Evolutionary conservation across 2,797 vertebrate species (phyloP).

Genomic region (Arctocebus calabarensis): DNA sequence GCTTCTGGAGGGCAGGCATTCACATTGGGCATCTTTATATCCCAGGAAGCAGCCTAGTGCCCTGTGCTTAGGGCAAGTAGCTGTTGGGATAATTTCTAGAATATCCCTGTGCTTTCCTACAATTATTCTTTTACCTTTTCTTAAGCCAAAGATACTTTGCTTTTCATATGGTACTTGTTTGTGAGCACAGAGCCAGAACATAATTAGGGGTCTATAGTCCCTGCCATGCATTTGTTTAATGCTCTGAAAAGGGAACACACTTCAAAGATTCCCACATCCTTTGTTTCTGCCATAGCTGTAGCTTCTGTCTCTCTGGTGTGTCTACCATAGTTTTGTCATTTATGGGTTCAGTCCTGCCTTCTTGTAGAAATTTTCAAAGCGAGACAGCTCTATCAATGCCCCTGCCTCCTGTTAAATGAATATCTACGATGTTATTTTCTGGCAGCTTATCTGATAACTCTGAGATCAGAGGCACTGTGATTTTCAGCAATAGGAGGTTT

Average conservation of each 20-base stretch:
- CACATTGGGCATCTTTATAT: neutral
- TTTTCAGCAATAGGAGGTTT: constrained; percentile 64
- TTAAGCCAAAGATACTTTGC: neutral
- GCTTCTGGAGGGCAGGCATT: neutral
- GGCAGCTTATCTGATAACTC: constrained; percentile 73
- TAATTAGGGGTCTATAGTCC: neutral
- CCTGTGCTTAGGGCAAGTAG: neutral
- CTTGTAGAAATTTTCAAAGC: constrained; percentile 70
- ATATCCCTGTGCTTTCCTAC: constrained; percentile 35
- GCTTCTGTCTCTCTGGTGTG: constrained; percentile 46
- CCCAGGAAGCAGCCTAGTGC: neutral
- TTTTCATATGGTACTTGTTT: constrained; percentile 38
- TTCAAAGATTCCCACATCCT: constrained; percentile 67
- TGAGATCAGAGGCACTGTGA: constrained; percentile 65
- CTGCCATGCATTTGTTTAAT: constrained; percentile 57
- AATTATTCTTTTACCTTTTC: constrained; percentile 33
- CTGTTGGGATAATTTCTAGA: constrained; percentile 29
- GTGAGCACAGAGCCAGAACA: constrained; percentile 59
- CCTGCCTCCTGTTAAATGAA: constrained; percentile 66
- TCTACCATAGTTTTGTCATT: constrained; percentile 52
- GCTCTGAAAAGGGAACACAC: constrained; percentile 66
- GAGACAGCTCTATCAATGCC: constrained; percentile 61
- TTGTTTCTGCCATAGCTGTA: constrained; percentile 61
- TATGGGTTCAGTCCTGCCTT: constrained; percentile 28
- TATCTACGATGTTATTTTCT: constrained; percentile 68